Percentiles rank a stretch among this genome's conserved stretches.
phyloP scores from a whole-genome alignment of 2,113 vertebrate species.

The Cepphus grylle region DNA sequence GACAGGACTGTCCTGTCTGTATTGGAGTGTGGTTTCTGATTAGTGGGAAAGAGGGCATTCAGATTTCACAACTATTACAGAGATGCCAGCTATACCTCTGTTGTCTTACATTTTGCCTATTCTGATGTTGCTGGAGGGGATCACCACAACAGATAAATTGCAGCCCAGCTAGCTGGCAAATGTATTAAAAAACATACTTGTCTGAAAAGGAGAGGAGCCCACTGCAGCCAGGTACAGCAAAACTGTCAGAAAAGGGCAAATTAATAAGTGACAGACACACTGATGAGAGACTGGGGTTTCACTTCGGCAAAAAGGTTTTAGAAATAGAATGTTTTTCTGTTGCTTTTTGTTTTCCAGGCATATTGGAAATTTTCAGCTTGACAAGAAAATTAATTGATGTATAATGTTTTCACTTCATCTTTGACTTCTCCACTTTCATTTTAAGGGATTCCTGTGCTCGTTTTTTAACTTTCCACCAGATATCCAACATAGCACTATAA shows the following conservation, averaged over 20 bases:
- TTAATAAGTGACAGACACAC: neutral
- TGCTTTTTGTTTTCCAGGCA: neutral
- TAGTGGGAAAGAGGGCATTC: neutral
- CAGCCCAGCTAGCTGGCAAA: neutral
- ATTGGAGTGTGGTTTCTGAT: neutral
- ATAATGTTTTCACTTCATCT: neutral
- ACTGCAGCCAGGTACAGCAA: neutral
- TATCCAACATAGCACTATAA: neutral
- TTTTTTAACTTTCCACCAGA: neutral
- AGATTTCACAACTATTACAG: neutral
- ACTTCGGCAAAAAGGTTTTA: neutral
- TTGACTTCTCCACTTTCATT: neutral
- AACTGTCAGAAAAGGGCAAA: neutral
- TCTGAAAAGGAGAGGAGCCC: neutral
- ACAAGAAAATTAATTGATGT: neutral
- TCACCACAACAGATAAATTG: neutral
- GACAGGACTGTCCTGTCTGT: neutral
- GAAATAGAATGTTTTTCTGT: neutral
- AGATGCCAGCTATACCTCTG: neutral
- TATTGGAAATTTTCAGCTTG: neutral
- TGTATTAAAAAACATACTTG: neutral
- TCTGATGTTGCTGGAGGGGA: neutral
- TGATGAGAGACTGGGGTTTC: neutral
- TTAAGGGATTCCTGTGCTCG: neutral
- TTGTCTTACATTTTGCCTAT: neutral